Base-by-base conservation (phyloP, 1,140 invertebrate genomes). In the Cheumatopsyche charites region DNA sequence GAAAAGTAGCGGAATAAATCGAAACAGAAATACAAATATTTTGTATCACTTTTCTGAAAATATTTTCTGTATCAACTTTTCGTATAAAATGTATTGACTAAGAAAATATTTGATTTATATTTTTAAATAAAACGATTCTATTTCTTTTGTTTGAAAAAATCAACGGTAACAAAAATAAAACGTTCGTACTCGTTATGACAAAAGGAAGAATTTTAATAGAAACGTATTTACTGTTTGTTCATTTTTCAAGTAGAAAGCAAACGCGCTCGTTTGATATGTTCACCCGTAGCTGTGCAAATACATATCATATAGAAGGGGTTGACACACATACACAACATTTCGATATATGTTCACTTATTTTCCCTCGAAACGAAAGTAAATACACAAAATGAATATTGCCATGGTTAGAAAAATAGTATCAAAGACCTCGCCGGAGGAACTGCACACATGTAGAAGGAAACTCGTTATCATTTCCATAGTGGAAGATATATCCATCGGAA, bases 401-500 rank as follows among this genome's bases (percentile, higher is more conserved):
- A 21, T 66, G 47, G 55, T 63, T 63, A 73, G 41, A 73, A 73
- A 73, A 69, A 73, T 73, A 73, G 69, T 73, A 73, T 65, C 62
- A 25, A 43, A 3, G n/a, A 17, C 47, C 47, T 7, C 1, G 47
- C 47, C 47, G 47, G 21, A 19, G 55, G 21, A 66, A 73, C 67
- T 62, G 70, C 72, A 70, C 62, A 70, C 25, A 66, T 61, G 67
- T 42, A 49, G 70, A 73, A 73, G 62, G 72, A 66, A 65, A 70
- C 72, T 45, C 70, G 67, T 73, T 73, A 73, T 73, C 72, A 73
- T 73, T 73, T 73, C 61, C 72, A 70, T 70, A 70, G 61, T 36
- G 58, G 41, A 70, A 67, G 65, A 73, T 61, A 70, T n/a, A 70
- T 55, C 66, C 66, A 47, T 12, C 11, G 49, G 26, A 55, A 68